Percentiles rank a stretch among this genome's conserved stretches.
Conservation (phyloP, 2,888 invertebrate species). For the Drosophila paramelanica region DNA sequence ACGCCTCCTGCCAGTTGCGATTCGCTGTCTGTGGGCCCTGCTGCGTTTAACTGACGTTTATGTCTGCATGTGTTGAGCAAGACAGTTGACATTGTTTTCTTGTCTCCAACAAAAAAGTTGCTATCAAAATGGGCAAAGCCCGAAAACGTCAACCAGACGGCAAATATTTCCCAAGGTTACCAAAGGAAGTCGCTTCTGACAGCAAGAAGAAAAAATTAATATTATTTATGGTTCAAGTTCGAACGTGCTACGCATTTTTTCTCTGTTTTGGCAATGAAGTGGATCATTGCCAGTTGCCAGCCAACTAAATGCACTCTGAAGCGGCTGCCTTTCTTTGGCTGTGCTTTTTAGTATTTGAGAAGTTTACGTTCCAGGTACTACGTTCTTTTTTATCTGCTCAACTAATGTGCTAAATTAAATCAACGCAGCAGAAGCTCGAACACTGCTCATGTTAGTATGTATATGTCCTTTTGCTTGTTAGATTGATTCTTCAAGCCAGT, state of each 20-base stretch:
- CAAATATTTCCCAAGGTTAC: conserved; percentile 62
- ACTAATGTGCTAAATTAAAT: not conserved
- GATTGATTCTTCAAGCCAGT: too few species aligned
- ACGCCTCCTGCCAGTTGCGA: conserved; percentile 44
- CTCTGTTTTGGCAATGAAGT: conserved; percentile 47
- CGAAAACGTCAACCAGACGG: conserved; percentile 60
- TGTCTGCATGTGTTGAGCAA: conserved; percentile 85
- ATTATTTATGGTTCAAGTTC: conserved; percentile 81
- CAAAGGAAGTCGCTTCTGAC: conserved; percentile 42
- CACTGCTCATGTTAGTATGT: not conserved
- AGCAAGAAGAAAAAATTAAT: conserved; percentile 61
- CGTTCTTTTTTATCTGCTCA: not conserved
- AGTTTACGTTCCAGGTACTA: conserved; percentile 3
- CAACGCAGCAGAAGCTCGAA: not conserved
- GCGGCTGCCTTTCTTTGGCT: not conserved
- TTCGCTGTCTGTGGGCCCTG: conserved; percentile 39
- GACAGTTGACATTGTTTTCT: conserved; percentile 83
- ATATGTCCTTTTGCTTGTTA: too few species aligned
- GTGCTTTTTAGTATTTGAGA: conserved; percentile 56
- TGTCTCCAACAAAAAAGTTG: conserved; percentile 54
- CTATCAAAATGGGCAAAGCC: conserved; percentile 57
- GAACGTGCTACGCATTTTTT: conserved; percentile 79
- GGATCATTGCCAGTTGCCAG: conserved; percentile 31
- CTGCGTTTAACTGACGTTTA: conserved; percentile 78
- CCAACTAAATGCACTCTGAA: not conserved